Base-by-base conservation (phyloP, 2,797 vertebrate species). In the Brotula barbata region DNA sequence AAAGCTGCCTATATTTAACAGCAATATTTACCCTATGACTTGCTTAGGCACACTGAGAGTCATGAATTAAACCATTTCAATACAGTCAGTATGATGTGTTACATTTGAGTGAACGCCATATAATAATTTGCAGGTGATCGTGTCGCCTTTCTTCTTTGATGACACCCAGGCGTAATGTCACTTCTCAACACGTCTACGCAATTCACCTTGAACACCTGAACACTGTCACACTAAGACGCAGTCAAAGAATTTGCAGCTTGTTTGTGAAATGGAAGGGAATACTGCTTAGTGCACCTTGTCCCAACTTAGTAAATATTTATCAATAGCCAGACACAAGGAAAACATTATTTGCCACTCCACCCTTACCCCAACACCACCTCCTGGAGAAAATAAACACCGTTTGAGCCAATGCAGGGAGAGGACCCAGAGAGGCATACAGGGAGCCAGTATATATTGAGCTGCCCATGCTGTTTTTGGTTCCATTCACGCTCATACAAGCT, bases 271-370 rank as follows among this genome's bases (percentile, higher is more conserved):
- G 79, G 87, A 89, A 86, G 64, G 69, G 62, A 77, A 89, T 71
- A 68, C 55, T 78, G 54, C 84, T 78, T 31, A 71, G 78, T 50
- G 57, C 73, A 78, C 68, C 72, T 66, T 72, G 75, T 84, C 64
- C 82, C 80, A 75, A n/a, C n/a, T n/a, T n/a, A 73, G 89, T 88
- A 89, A 92, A 91, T 92, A 91, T 92, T 93, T 92, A 85, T 88
- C 77, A 89, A 86, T 84, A 87, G 69, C 63, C 78, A 76, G 68
- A 88, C 81, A 95, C 95, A 95, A 89, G 84, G 75, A 72, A 62
- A 75, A 80, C 90, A 90, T 94, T 93, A 88, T 96, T 87, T 87
- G 81, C 71, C 67, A 63, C 77, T 87, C 83, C 87, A 81, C 87
- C 78, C 72, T 15, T 77, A 84, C 77, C 85, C 37, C 15, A 39